phyloP scores from a whole-genome alignment of 2,888 invertebrate species.

The Octonoba sinensis region DNA sequence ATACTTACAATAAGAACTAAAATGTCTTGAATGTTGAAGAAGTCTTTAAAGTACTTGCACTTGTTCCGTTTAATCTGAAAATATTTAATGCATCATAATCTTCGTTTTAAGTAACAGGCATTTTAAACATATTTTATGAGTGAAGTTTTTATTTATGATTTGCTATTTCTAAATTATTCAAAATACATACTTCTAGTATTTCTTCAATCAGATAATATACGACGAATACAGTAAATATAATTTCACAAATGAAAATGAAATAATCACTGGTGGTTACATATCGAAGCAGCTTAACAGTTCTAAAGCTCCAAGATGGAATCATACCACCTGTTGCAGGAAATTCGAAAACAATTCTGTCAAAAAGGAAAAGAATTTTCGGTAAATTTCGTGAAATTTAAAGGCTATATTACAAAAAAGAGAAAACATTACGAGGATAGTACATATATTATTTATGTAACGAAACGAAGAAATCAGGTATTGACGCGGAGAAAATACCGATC shows the following conservation, averaged over 20 bases:
- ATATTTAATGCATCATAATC: not conserved
- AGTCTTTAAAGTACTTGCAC: slow-evolving; percentile 73
- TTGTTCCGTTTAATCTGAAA: slow-evolving; percentile 68
- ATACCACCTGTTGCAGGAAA: slow-evolving; percentile 80
- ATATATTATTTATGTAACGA: too few relatives aligned
- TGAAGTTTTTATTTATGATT: not conserved
- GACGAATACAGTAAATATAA: slow-evolving; percentile 73
- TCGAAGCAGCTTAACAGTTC: slow-evolving; percentile 76
- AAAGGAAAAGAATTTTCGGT: not conserved
- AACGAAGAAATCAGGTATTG: too few relatives aligned
- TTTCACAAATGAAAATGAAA: slow-evolving; percentile 74
- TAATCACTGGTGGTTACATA: slow-evolving; percentile 73
- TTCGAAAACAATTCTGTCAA: slow-evolving; percentile 40
- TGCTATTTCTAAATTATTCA: not conserved
- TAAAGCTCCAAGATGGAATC: slow-evolving; percentile 75
- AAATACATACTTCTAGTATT: slow-evolving; percentile 69
- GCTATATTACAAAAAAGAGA: not conserved
- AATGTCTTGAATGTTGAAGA: slow-evolving; percentile 79
- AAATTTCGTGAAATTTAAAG: not conserved
- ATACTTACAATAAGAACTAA: slow-evolving; percentile 67
- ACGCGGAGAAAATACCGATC: too few relatives aligned
- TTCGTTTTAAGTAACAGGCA: not conserved
- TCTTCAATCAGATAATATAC: slow-evolving; percentile 75
- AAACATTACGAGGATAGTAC: too few relatives aligned
- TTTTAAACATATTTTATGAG: not conserved